Percentiles rank a stretch among this genome's conserved stretches.
Evolutionary conservation across 1,140 invertebrate species (phyloP).

Genomic region (Trissolcus basalis): DNA sequence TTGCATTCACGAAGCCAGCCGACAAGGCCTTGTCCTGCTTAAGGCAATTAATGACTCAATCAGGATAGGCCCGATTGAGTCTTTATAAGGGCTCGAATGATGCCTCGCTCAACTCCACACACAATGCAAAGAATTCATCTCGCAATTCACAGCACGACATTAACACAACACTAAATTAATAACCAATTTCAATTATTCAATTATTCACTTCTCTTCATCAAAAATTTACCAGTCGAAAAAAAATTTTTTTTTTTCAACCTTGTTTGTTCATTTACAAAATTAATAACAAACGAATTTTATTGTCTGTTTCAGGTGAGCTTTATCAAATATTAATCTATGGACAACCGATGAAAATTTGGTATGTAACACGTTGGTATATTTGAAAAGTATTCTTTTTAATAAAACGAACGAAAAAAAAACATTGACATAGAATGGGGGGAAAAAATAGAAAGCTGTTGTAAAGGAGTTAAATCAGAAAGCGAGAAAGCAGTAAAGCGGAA

Average conservation of each 20-base stretch:
- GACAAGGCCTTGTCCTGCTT: slow-evolving; percentile 59
- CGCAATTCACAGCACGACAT: slow-evolving; percentile 1
- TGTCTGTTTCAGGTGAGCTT: slow-evolving; percentile 27
- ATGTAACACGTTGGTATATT: slow-evolving; percentile 30
- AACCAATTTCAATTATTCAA: no score
- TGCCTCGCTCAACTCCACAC: slow-evolving; percentile 41
- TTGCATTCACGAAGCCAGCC: slow-evolving; percentile 47
- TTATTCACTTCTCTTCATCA: no score
- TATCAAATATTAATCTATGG: neutral
- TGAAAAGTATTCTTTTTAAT: neutral
- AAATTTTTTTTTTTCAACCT: no score
- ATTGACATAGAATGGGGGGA: no score
- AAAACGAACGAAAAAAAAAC: no score
- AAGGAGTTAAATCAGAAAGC: no score
- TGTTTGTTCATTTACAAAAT: no score
- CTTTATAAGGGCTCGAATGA: slow-evolving; percentile 58
- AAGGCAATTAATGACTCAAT: slow-evolving; percentile 62
- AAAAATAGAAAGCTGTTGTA: no score
- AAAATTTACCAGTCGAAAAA: no score
- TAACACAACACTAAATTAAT: no score
- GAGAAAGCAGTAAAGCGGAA: neutral
- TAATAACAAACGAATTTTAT: neutral
- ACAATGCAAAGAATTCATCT: slow-evolving; percentile 52
- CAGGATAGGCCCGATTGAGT: slow-evolving; percentile 54
- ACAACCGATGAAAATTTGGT: slow-evolving; percentile 1